A percentile compares a stretch with the other conserved stretches of the same genome.
Conservation (phyloP, 2,888 invertebrate species). For the Pheosia tremula region DNA sequence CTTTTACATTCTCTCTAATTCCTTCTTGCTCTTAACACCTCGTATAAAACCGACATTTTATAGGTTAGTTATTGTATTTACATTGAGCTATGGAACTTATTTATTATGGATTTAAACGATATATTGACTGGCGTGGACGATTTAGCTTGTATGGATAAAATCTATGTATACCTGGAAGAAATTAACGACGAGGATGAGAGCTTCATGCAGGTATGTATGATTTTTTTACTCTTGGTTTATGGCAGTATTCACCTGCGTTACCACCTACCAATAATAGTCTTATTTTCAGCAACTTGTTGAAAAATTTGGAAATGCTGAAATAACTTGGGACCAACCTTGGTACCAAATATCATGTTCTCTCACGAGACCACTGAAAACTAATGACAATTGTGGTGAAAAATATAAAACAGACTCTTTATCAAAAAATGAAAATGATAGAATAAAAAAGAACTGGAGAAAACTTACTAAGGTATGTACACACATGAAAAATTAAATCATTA, state of each 20-base stretch:
- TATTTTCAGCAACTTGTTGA: conserved; percentile 52
- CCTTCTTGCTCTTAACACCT: too few relatives aligned
- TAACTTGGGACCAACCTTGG: conserved; percentile 72
- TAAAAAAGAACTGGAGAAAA: conserved; percentile 63
- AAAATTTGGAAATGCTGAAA: conserved; percentile 41
- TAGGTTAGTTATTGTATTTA: too few relatives aligned
- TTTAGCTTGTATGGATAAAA: conserved; percentile 58
- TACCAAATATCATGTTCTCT: conserved; percentile 58
- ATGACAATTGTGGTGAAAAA: conserved; percentile 29
- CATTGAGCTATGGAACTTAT: too few relatives aligned
- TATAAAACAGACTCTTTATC: conserved; percentile 56
- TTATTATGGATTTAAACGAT: conserved; percentile 14
- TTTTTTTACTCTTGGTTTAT: neutral
- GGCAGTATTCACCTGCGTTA: neutral
- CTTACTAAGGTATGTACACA: conserved; percentile 55
- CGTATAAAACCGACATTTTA: too few relatives aligned
- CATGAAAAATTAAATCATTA: too few relatives aligned
- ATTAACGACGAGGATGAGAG: conserved; percentile 55
- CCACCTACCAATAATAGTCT: neutral
- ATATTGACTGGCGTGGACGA: conserved; percentile 47
- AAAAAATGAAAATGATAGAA: conserved; percentile 56
- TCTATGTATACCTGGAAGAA: conserved; percentile 51
- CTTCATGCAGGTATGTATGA: conserved; percentile 61
- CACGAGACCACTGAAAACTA: conserved; percentile 46
- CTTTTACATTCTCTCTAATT: too few relatives aligned